Conservation (phyloP, 2,888 invertebrate genomes). For the Drosophila hawaiiensis region DNA sequence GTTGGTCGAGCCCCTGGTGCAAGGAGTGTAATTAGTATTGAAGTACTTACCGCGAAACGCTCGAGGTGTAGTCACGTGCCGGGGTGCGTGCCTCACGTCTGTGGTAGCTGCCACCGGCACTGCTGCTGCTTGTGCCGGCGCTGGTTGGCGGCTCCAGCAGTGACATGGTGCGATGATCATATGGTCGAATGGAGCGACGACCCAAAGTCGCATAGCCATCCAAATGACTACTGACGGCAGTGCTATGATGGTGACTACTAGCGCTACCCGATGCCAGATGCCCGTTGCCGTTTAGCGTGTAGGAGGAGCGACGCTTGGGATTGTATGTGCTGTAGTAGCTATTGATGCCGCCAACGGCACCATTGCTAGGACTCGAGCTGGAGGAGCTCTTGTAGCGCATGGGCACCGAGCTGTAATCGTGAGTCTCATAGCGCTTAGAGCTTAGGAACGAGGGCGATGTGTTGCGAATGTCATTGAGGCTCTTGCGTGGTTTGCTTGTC, state of each 20-base stretch:
- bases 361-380: conserved; percentile 77
- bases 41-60: conserved; percentile 77
- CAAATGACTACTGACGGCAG: conserved; percentile 66
- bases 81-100: conserved; percentile 81
- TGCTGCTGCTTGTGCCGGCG: conserved; percentile 34
- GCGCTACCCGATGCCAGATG: conserved; percentile 54
- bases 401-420: conserved; percentile 74
- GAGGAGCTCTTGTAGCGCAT: conserved; percentile 76
- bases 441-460: conserved; percentile 82
- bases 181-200: conserved; percentile 82
- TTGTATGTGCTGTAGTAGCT: conserved; percentile 84
- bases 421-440: conserved; percentile 76
- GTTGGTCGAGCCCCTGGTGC: background rate
- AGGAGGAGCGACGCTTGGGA: conserved; percentile 84
- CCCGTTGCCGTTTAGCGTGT: conserved; percentile 76
- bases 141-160: conserved; percentile 80
- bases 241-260: conserved; percentile 34
- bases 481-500: conserved; percentile 80
- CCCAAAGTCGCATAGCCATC: conserved; percentile 85
- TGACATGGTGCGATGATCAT: conserved; percentile 84
- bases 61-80: conserved; percentile 76
- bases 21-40: too few relatives aligned
- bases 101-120: conserved; percentile 64
- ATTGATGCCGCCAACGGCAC: conserved; percentile 42
- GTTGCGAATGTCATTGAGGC: conserved; percentile 81